These are phyloP conservation scores for Hippocampus comes DNA, from an alignment of 2,113 vertebrate species.

Conservation along the genomic window DNA sequence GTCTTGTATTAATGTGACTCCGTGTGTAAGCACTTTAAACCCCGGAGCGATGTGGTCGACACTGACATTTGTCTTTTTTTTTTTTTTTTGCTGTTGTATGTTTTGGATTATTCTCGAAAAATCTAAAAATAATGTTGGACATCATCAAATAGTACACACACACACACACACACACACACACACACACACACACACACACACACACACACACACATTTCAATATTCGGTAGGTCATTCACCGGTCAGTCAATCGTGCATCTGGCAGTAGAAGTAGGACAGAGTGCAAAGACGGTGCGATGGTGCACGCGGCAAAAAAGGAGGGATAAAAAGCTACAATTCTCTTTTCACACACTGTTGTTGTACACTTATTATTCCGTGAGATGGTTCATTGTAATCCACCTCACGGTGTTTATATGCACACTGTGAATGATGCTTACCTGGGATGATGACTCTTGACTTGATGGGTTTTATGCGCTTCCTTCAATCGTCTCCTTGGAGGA, in stretches of 20 bases:
- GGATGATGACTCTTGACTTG: neutral
- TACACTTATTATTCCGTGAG: too few species aligned
- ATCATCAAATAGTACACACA: slow-evolving; percentile 8
- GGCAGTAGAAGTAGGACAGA: neutral
- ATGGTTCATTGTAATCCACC: neutral
- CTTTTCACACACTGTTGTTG: neutral
- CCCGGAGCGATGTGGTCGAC: slow-evolving; percentile 12
- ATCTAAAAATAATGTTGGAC: slow-evolving; percentile 11
- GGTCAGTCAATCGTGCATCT: neutral
- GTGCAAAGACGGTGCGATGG: neutral
- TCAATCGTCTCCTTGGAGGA: neutral
- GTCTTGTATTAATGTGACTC: slow-evolving; percentile 24
- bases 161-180: neutral
- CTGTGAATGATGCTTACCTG: neutral
- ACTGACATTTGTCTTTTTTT: neutral
- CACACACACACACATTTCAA: neutral
- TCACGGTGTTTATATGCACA: neutral
- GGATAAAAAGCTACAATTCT: neutral
- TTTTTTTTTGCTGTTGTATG: neutral
- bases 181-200: neutral
- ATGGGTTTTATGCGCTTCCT: neutral
- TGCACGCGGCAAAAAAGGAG: neutral
- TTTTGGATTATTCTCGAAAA: slow-evolving; percentile 21
- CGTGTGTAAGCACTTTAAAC: slow-evolving; percentile 22
- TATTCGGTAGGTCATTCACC: neutral